Evolutionary conservation across 92 coral and sea anemone species (phyloP).

Genomic region (Parazoanthus atlanticus): DNA sequence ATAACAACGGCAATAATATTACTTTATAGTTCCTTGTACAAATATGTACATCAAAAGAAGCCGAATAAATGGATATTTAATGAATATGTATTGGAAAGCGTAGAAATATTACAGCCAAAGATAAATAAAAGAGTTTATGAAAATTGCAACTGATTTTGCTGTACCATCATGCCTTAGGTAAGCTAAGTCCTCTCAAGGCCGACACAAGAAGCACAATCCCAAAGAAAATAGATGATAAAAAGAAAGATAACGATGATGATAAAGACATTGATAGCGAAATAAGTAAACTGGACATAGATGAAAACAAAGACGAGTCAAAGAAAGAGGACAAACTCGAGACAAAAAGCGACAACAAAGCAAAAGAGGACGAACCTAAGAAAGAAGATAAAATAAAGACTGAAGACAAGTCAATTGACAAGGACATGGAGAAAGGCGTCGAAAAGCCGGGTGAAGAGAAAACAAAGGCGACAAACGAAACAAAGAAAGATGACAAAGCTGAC

Average conservation of each 20-base stretch:
- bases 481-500: neutral
- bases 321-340: slow-evolving; percentile 6
- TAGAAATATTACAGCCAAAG: too few relatives aligned
- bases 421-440: neutral
- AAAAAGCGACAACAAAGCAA: neutral
- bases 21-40: too few relatives aligned
- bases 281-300: neutral
- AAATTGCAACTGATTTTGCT: too few relatives aligned
- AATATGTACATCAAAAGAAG: too few relatives aligned
- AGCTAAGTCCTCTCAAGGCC: slow-evolving; percentile 2
- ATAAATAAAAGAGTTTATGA: too few relatives aligned
- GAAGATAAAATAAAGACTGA: neutral
- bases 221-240: neutral
- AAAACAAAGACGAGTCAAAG: neutral
- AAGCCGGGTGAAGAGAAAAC: neutral
- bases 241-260: neutral
- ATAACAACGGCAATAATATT: too few relatives aligned
- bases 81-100: too few relatives aligned
- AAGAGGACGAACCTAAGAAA: neutral
- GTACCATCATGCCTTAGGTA: too few relatives aligned
- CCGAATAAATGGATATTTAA: too few relatives aligned
- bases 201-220: slow-evolving; percentile 26
- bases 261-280: neutral
- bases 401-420: neutral
- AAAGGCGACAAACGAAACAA: neutral